Conservation (phyloP, 2,113 vertebrate species). For the Lophura nycthemera region DNA sequence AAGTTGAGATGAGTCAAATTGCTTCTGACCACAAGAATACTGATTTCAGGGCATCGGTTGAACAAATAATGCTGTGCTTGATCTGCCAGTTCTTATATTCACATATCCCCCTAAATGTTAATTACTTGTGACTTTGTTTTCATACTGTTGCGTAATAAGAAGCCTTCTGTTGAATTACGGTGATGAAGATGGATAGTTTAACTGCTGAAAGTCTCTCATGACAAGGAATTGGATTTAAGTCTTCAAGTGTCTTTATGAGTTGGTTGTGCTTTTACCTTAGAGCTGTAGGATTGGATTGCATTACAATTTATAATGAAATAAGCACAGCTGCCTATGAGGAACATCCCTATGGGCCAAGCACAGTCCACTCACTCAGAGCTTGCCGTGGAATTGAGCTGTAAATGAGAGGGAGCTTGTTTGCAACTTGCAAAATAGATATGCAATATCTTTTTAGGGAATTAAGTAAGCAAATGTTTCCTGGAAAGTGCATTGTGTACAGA, state of each 20-base stretch:
- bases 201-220: not conserved
- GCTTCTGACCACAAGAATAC: not conserved
- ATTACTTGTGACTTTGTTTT: not conserved
- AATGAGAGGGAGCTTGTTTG: not conserved
- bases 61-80: rapidly evolving
- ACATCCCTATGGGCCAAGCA: not conserved
- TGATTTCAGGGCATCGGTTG: not conserved
- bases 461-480: not conserved
- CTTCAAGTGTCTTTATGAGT: not conserved
- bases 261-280: not conserved
- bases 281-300: not conserved
- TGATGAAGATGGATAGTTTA: not conserved
- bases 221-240: not conserved
- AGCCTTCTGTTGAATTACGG: not conserved
- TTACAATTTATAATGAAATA: not conserved
- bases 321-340: not conserved
- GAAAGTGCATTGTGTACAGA: not conserved
- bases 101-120: not conserved
- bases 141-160: not conserved
- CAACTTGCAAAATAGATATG: not conserved
- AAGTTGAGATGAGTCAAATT: not conserved
- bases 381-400: not conserved
- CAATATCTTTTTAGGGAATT: not conserved
- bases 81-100: not conserved
- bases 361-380: not conserved